A percentile compares a stretch with the other conserved stretches of the same genome.
These are phyloP conservation scores for Ennomos fuscantarius DNA, from an alignment of 2,888 invertebrate species.

Conservation along the genomic window DNA sequence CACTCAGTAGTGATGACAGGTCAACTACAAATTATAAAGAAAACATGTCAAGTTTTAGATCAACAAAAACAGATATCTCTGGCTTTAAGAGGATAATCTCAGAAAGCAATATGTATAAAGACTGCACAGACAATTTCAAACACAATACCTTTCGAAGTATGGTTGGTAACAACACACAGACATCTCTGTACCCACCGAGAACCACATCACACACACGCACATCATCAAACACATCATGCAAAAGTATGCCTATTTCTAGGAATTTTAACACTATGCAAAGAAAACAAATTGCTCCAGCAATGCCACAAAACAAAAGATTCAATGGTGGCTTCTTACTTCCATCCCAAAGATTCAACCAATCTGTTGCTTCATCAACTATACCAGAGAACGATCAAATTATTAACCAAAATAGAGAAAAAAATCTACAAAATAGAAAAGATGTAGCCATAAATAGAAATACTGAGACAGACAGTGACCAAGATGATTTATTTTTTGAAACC, in stretches of 20 bases:
- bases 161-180: constrained; percentile 32
- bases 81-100: constrained; percentile 47
- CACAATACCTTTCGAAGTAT: constrained; percentile 53
- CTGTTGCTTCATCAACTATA: constrained; percentile 49
- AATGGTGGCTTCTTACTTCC: constrained; percentile 59
- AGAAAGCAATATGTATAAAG: constrained; percentile 51
- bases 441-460: constrained; percentile 22
- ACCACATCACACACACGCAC: constrained; percentile 19
- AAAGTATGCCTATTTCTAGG: constrained; percentile 15
- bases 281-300: constrained; percentile 23
- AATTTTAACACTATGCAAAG: constrained; percentile 34
- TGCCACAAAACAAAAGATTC: constrained; percentile 61
- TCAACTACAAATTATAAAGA: constrained; percentile 51
- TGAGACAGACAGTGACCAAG: constrained; percentile 50
- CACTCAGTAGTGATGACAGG: constrained; percentile 67
- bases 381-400: constrained; percentile 42
- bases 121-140: constrained; percentile 52
- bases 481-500: constrained; percentile 56
- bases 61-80: constrained; percentile 50
- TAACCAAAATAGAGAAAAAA: constrained; percentile 25
- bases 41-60: constrained; percentile 49
- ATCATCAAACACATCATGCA: constrained; percentile 6
- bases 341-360: constrained; percentile 65
- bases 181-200: constrained; percentile 16
- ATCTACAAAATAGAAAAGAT: constrained; percentile 17